These are phyloP conservation scores for Bombus consobrinus DNA, from an alignment of 1,140 invertebrate species.

Conservation along the genomic window DNA sequence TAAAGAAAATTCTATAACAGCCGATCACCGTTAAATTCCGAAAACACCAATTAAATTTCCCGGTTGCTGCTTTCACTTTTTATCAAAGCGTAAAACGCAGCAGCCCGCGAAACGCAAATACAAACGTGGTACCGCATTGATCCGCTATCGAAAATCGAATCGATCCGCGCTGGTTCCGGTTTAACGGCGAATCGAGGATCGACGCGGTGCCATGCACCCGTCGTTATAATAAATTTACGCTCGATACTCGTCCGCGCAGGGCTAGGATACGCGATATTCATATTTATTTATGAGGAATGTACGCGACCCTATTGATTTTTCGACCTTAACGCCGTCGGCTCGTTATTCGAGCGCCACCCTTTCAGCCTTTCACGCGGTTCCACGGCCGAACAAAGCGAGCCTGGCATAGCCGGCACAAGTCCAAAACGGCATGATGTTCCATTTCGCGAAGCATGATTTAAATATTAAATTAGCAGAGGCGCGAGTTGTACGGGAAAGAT, in stretches of 20 bases:
- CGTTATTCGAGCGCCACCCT: conserved; percentile 44
- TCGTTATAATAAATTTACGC: conserved; percentile 51
- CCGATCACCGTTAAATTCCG: neutral
- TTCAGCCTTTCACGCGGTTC: conserved; percentile 38
- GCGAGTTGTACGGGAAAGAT: neutral
- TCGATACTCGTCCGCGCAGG: conserved; percentile 5
- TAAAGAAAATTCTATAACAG: neutral
- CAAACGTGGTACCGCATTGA: neutral
- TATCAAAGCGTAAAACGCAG: neutral
- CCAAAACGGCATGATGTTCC: conserved; percentile 33
- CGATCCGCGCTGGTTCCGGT: neutral
- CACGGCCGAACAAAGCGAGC: conserved; percentile 19
- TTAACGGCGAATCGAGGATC: neutral
- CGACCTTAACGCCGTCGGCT: conserved; percentile 49
- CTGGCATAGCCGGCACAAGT: conserved; percentile 14
- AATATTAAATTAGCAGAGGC: conserved; percentile 24
- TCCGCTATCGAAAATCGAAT: neutral
- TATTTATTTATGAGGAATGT: conserved; percentile 74
- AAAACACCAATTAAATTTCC: neutral
- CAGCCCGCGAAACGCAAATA: no score
- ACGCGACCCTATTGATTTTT: conserved; percentile 73
- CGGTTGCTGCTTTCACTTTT: neutral
- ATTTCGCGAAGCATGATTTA: conserved; percentile 24
- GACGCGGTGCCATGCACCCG: neutral
- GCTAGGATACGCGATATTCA: conserved; percentile 63